Base-by-base conservation (phyloP, 2,797 vertebrate species). In the Takifugu rubripes region DNA sequence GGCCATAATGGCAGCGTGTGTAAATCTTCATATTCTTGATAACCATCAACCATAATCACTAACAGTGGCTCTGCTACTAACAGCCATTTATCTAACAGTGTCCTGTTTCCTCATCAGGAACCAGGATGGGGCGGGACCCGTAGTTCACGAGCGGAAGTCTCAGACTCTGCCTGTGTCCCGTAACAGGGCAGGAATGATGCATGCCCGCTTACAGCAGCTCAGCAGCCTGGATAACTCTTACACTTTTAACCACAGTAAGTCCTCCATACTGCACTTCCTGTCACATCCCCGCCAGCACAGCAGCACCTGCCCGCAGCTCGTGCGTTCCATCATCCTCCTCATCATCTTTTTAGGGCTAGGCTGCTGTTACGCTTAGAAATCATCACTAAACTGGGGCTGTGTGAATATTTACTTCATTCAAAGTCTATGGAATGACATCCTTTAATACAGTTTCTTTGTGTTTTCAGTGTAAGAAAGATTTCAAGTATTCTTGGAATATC, bases 81-180 rank as follows among this genome's bases (percentile, higher is more conserved):
- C 84, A 84, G 85, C 90, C 88, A 84, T 87, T 76, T 87, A 74
- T 81, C 72, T 86, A 78, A 87, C 81, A 70, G 87, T 96, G 87
- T 93, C 92, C 93, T 91, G 92, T 96, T 92, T 94, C 94, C 94
- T 92, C 90, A 90, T 86, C 90, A 99, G 96, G 95, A 97, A 93
- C 94, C 96, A 97, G 93, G 96, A 98, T 86, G 95, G 94, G 92
- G 94, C 95, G 91, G 96, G 95, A 92, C 91, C 93, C 68, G 92
- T 97, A 92, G 92, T 93, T 92, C 95, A 98, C 89, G 97, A 98
- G 90, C 94, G 96, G 92, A 99, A 97, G 89, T 96, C 97, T 96
- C 97, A 99, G 95, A 99, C 97, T 93, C 94, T 99, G 90, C 97
- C 97, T 93, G 96, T 98, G 94, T 97, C 96, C 92, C 97, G 97